Base-by-base conservation (phyloP, 1,140 invertebrate genomes). In the Cecropterus lyciades region DNA sequence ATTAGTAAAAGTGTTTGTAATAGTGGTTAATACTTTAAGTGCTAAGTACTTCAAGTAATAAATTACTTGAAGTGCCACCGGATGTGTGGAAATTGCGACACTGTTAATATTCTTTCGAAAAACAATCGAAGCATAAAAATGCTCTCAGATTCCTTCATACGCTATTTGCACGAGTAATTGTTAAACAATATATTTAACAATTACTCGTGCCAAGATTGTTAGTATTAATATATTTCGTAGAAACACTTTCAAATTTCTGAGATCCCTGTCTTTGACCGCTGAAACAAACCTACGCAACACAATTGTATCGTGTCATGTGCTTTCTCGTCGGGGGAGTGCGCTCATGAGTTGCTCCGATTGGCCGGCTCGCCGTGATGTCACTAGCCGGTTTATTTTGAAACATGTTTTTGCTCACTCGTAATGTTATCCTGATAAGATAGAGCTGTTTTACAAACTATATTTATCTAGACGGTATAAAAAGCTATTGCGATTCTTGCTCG, bases 361-460 rank as follows among this genome's bases (percentile, higher is more conserved):
- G 87, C 55, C 49, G 56, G 37, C 37, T 33, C 16, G 3, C 14
- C 15, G 73, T 87, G 85, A 87, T 84, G 84, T 88, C 77, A 84
- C 15, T 17, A 27, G 59, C 60, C 48, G 43, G 72, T 72, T 72
- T 85, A 83, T 85, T 87, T 85, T 83, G 42, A 67, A 74, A 73
- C 69, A 45, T 72, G 73, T 79, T 77, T 69, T 72, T 68, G 73
- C 77, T 70, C 77, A 69, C 75, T 77, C 69, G 75, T 64, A 72
- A 73, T 72, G 69, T 77, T 83, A 85, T 85, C 82, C 60, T 67
- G 80, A 83, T 82, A 81, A 81, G 75, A 80, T 85, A 72, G 73
- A 65, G 63, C 57, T 59, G 51, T 27, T 56, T 42, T 49, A 70
- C 53, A 64, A 17, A 33, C 48, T 49, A 53, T 64, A 49, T 51